These are phyloP conservation scores for Leucoma salicis DNA, from an alignment of 2,888 invertebrate species.

Conservation along the genomic window DNA sequence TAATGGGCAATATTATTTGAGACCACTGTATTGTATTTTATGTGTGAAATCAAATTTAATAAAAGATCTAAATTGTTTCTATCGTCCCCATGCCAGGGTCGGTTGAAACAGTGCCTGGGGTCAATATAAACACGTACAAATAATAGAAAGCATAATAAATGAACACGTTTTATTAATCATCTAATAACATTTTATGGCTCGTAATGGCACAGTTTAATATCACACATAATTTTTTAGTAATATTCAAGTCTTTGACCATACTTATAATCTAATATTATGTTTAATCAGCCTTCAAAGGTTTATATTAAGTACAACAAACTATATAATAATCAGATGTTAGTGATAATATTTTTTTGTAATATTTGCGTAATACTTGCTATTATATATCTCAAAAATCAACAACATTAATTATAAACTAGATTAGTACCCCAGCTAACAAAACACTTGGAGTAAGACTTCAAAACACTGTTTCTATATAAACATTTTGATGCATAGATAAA, in stretches of 20 bases:
- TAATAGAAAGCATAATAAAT: neutral
- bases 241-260: constrained; percentile 1
- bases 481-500: no score
- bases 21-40: constrained; percentile 1
- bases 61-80: neutral
- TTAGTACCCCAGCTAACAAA: neutral
- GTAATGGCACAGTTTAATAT: neutral
- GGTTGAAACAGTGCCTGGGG: neutral
- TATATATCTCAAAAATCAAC: no score
- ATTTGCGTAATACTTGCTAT: no score
- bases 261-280: neutral
- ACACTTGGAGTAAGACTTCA: no score
- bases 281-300: neutral
- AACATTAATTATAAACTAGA: neutral
- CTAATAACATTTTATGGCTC: no score
- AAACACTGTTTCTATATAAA: no score
- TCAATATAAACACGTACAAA: neutral
- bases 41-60: neutral
- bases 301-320: neutral
- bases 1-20: constrained; percentile 1
- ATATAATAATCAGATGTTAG: neutral
- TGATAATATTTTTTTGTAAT: neutral
- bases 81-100: constrained; percentile 2
- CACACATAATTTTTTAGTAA: neutral
- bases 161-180: neutral